Base-by-base conservation (phyloP, 2,113 vertebrate genomes). In the Chlamydotis undulata region DNA sequence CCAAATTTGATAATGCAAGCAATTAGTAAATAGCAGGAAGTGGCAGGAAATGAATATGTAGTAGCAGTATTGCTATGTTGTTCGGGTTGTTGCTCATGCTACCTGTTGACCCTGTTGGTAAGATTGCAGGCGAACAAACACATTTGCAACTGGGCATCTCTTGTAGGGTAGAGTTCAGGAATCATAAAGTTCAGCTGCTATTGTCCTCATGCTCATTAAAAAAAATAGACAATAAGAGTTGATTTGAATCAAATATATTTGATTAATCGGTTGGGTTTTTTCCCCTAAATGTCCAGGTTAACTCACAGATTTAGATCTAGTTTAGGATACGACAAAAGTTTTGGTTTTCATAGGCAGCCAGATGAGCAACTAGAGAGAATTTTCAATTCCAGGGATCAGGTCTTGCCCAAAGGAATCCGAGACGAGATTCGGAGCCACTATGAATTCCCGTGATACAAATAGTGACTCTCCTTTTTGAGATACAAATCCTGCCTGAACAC, bases 21-120 rank as follows among this genome's bases (percentile, higher is more conserved):
- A 71, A 79, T 97, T 87, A 65, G 60, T 47, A 56, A 89, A 53
- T 4, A 55, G 56, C 94, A 90, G 95, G 96, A 91, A 79, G 65
- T 73, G 77, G 10, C 80, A 35, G 81, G 88, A 56, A 68, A 26
- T 52, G 22, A 82, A 9, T 16, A 7, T 6, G 67, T 4, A n/a
- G 65, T 10, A 17, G 64, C 47, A 52, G 39, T 9, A 11, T 41
- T 65, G 93, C 68, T 41, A 9, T 49, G 86, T 5, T 24, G 85
- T 15, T 37, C 10, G 77, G 49, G 70, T 3, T 77, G 68, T 47
- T 49, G 59, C 67, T 41, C 55, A 55, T 75, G 73, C 65, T 89
- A 15, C 67, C 69, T 95, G 89, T 87, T 94, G 90, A 37, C 91
- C 60, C 49, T 24, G 59, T 70, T 31, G 55, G 25, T 47, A 11